phyloP scores from a whole-genome alignment of 2,113 vertebrate species.

The Sisor rabdophorus region DNA sequence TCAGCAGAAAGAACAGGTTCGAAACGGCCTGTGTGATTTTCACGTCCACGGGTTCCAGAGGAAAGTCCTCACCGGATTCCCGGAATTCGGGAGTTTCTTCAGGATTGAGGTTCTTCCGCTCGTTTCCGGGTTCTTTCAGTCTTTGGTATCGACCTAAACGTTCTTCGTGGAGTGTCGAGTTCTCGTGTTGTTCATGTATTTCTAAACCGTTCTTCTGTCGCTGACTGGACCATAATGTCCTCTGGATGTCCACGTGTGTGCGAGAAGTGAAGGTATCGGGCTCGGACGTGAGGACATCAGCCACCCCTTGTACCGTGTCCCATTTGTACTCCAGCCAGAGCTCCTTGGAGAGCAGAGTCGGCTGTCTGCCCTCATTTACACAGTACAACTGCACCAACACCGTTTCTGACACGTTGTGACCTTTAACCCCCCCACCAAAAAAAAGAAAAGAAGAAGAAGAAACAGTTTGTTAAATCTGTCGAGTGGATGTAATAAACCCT shows the following conservation, averaged over 20 bases:
- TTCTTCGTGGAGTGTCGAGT: neutral
- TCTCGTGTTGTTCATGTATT: neutral
- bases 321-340: slow-evolving; percentile 66
- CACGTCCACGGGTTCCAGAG: slow-evolving; percentile 15
- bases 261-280: slow-evolving; percentile 55
- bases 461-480: neutral
- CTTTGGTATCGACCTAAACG: slow-evolving; percentile 16
- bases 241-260: slow-evolving; percentile 71
- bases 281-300: slow-evolving; percentile 67
- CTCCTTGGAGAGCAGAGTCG: slow-evolving; percentile 36
- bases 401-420: slow-evolving; percentile 71
- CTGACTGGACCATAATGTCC: slow-evolving; percentile 62
- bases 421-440: slow-evolving; percentile 59
- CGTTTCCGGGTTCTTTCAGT: neutral
- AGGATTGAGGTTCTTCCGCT: neutral
- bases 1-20: slow-evolving; percentile 69
- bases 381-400: slow-evolving; percentile 72
- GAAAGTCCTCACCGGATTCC: neutral
- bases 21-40: slow-evolving; percentile 71
- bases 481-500: neutral
- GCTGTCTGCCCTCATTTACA: slow-evolving; percentile 60
- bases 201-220: slow-evolving; percentile 20
- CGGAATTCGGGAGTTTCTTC: slow-evolving; percentile 1
- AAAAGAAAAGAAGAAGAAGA: neutral
- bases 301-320: slow-evolving; percentile 73